Conservation (phyloP, 2,797 vertebrate genomes). For the Pelobates cultripes region DNA sequence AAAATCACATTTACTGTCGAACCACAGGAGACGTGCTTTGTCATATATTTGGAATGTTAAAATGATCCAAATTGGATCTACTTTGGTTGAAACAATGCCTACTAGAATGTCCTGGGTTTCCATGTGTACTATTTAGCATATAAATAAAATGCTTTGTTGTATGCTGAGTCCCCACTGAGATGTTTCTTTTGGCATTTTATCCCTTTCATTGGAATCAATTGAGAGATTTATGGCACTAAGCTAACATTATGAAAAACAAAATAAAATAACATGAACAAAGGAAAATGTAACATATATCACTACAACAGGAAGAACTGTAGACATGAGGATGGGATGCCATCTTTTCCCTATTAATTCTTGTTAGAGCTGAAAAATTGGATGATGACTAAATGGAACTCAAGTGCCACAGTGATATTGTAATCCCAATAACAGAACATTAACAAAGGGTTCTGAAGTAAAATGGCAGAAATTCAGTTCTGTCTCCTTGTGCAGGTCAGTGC, state of each 20-base stretch:
- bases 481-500: too few species aligned
- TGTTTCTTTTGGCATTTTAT: conserved; percentile 37
- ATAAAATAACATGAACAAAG: background rate
- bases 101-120: conserved; percentile 21
- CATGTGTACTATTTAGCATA: conserved; percentile 41
- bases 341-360: too few species aligned
- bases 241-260: conserved; percentile 22
- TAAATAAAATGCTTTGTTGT: conserved; percentile 39
- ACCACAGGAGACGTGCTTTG: conserved; percentile 38
- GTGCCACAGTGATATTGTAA: too few species aligned
- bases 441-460: too few species aligned
- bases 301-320: background rate
- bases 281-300: background rate
- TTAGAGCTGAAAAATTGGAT: too few species aligned
- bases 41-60: conserved; percentile 46
- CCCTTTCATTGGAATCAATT: conserved; percentile 21
- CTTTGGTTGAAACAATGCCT: conserved; percentile 37
- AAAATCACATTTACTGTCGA: conserved; percentile 28
- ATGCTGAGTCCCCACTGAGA: conserved; percentile 22
- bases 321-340: too few species aligned
- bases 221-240: conserved; percentile 16
- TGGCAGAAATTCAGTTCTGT: too few species aligned
- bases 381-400: too few species aligned
- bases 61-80: conserved; percentile 42
- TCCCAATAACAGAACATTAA: too few species aligned